Evolutionary conservation across 2,113 vertebrate genomes (phyloP).

Genomic region (Sapajus apella): DNA sequence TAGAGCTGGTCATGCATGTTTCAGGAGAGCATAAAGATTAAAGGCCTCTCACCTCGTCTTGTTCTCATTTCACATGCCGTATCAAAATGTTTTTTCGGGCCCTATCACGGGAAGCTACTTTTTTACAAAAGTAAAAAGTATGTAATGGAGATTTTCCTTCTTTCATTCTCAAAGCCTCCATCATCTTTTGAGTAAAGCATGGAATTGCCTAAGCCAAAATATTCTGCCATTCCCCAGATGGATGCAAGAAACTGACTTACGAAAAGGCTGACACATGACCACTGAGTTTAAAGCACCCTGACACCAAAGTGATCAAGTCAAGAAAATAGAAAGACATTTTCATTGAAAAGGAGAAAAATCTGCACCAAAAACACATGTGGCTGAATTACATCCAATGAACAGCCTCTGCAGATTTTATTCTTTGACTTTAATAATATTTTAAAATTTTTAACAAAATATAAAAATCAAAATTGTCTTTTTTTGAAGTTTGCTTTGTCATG

Average conservation of each 20-base stretch:
- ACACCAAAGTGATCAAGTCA: not conserved
- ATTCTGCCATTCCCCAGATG: not conserved
- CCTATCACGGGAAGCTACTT: not conserved
- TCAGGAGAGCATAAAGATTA: too few relatives aligned
- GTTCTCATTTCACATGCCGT: not conserved
- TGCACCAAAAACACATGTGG: not conserved
- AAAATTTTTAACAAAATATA: too few relatives aligned
- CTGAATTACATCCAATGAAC: not conserved
- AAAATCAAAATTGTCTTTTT: conserved; percentile 23
- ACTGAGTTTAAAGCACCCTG: not conserved
- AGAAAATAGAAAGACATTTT: not conserved
- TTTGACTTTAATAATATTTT: conserved; percentile 19
- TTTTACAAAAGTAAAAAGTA: not conserved
- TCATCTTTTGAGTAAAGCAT: not conserved
- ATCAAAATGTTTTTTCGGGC: not conserved
- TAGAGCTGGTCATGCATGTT: too few relatives aligned
- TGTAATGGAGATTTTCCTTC: not conserved
- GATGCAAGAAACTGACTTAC: not conserved
- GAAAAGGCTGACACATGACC: not conserved
- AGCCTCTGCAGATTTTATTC: not conserved
- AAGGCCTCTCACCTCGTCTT: not conserved
- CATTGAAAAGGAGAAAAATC: not conserved
- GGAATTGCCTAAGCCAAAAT: not conserved
- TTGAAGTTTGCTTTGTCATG: not conserved
- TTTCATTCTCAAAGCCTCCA: not conserved